These are phyloP conservation scores for Tholera decimalis DNA, from an alignment of 2,888 invertebrate genomes.

Conservation along the genomic window DNA sequence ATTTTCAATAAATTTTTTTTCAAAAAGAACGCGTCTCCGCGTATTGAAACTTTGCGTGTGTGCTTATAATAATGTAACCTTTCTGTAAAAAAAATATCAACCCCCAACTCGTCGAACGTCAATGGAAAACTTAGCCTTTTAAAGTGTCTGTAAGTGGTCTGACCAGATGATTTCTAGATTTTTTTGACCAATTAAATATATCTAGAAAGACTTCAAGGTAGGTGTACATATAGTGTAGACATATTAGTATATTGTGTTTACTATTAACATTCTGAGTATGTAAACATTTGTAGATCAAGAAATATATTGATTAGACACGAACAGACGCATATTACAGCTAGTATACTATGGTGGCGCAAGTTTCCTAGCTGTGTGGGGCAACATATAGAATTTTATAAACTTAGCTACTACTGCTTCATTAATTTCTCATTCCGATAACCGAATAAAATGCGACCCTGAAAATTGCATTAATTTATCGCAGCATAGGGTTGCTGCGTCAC, in stretches of 20 bases:
- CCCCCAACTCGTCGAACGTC: too few species aligned
- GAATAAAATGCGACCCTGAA: conserved; percentile 78
- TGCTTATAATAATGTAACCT: too few species aligned
- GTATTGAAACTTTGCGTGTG: too few species aligned
- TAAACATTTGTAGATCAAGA: conserved; percentile 53
- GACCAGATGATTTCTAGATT: background rate
- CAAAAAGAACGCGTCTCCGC: too few species aligned
- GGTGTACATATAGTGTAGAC: background rate
- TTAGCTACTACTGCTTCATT: conserved; percentile 39
- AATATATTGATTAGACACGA: conserved; percentile 74
- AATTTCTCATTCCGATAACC: conserved; percentile 57
- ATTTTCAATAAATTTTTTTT: too few species aligned
- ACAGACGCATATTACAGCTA: conserved; percentile 61
- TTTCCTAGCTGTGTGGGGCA: conserved; percentile 55
- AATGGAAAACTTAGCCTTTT: too few species aligned
- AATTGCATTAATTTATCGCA: conserved; percentile 78
- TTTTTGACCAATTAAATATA: background rate
- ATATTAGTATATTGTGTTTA: conserved; percentile 16
- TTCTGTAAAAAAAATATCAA: too few species aligned
- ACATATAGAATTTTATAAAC: conserved; percentile 53
- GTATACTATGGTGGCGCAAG: conserved; percentile 67
- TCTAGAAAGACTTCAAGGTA: background rate
- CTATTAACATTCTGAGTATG: conserved; percentile 39
- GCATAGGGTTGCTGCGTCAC: conserved; percentile 77
- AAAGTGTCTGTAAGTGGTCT: background rate